Base-by-base conservation (phyloP, 92 coral and sea anemone species). In the Zoanthus gigantus region DNA sequence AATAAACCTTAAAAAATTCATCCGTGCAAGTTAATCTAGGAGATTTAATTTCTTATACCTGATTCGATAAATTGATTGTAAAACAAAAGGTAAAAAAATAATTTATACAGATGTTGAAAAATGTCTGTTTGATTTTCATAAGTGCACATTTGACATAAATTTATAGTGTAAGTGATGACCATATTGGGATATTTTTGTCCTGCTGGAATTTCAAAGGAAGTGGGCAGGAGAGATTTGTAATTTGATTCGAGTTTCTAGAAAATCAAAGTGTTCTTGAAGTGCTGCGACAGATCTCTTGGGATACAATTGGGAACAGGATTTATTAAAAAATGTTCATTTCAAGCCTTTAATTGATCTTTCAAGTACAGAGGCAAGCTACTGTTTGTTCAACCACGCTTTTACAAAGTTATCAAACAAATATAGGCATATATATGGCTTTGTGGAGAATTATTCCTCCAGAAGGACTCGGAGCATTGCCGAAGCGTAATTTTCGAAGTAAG, bases 401-500 rank as follows among this genome's bases (percentile, higher is more conserved):
- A 13, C 17, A 57, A 14, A 28, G 29, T 48, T 66, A 1, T 30
- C 11, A 13, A 2, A 17, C 69, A 50, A 37, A 37, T 37, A 37
- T 37, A 37, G 2, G 74, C 56, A 50, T 31, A 67, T 45, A 67
- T 18, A 66, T 81, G 85, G 75, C 85, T 46, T 46, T 81, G 85
- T 81, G 85, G 85, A 30, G 85, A 63, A 81, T 81, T n/a, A 6
- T 81, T 67, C 85, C 85, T 44, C 85, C 85, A 13, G 85, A 81
- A 32, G 60, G 74, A 6, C 74, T 45, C n/a, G 85, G 74, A 65
- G n/a, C 74, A 9, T 31, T 66, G 60, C 85, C 85, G 28, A 81
- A 81, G n/a, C 85, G 85, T 5, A 81, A 66, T 47, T 67, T 81
- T 73, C 66, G 85, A 81, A 81, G 85, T 81, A 67, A 81, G 85